Evolutionary conservation across 2,797 vertebrate genomes (phyloP).

Genomic region (Sitta carolinensis): DNA sequence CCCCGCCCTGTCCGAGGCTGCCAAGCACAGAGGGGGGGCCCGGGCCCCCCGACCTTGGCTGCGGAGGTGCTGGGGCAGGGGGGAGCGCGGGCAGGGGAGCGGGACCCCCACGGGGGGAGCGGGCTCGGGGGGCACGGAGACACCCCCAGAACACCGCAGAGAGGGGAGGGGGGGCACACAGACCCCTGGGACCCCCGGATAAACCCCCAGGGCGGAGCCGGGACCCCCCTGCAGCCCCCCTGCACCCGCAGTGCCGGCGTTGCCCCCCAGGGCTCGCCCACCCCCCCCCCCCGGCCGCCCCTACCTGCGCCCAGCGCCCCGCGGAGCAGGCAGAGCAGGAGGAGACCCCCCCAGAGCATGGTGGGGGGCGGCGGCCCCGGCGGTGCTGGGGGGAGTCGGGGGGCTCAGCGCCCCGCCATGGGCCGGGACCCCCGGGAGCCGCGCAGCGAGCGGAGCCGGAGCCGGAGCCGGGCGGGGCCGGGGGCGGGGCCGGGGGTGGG

Average conservation of each 20-base stretch:
- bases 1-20: rapidly evolving
- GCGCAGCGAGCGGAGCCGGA: background rate
- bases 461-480: background rate
- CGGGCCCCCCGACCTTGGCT: too few species aligned
- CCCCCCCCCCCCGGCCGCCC: background rate
- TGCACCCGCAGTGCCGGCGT: background rate
- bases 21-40: background rate
- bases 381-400: background rate
- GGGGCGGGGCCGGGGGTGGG: background rate
- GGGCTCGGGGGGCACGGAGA: background rate
- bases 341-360: background rate
- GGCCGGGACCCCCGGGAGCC: background rate
- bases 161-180: too few species aligned
- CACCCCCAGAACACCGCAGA: background rate
- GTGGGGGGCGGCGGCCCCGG: background rate
- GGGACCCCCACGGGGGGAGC: background rate
- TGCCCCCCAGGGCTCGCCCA: too few species aligned
- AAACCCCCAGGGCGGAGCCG: background rate
- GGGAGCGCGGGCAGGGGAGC: too few species aligned
- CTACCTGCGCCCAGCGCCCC: conserved; percentile 11
- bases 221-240: background rate
- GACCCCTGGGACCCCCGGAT: background rate
- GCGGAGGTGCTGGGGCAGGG: background rate
- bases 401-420: background rate
- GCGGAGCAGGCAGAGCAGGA: conserved; percentile 6